Evolutionary conservation across 2,113 vertebrate species (phyloP), one percentile per base, ranked within the genome.

Genomic region (Pelecanus crispus): DNA sequence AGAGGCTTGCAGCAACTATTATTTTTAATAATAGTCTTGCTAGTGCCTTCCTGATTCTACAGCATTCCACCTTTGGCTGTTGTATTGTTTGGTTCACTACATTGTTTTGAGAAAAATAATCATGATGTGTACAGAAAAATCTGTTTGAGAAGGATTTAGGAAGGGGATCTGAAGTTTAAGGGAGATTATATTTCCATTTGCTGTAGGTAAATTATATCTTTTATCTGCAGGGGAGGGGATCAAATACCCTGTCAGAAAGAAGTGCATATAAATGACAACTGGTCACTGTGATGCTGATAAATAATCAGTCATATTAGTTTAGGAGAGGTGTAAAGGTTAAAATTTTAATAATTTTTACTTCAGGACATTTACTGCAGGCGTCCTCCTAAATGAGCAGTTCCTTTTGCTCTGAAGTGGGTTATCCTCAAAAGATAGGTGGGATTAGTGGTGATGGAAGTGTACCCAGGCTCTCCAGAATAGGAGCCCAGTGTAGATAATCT

Each of bases 61-160:
- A 68, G 14, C 53, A 28, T 92, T 97, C 92, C 73, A 65, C 61
- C 73, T 94, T 74, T 79, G 47, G 17, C 47, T 92, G 34, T 68
- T 91, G 47, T 55, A 62, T 62, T 82, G 34, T 70, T 95, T 94
- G 31, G 36, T 81, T 91, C 38, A 21, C 56, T 75, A 34, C 34
- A n/a, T 22, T 75, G 80, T 92, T 97, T 93, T 82, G 77, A 92
- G 61, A 87, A 94, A 94, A 94, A 91, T 42, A 86, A 88, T 84
- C 56, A 49, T 26, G 9, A 63, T 75, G n/a, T 22, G 40, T 78
- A 34, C 10, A 61, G 49, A 84, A 88, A 91, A 96, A 65, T 81
- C 56, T 91, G 17, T 74, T 81, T 81, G 65, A 79, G 55, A 14
- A 78, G 77, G 77, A 92, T 94, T 94, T 89, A 87, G 61, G 84